Percentiles rank a stretch among this genome's conserved stretches.
Conservation (phyloP, 2,797 vertebrate species). For the Cheirogaleus major region DNA sequence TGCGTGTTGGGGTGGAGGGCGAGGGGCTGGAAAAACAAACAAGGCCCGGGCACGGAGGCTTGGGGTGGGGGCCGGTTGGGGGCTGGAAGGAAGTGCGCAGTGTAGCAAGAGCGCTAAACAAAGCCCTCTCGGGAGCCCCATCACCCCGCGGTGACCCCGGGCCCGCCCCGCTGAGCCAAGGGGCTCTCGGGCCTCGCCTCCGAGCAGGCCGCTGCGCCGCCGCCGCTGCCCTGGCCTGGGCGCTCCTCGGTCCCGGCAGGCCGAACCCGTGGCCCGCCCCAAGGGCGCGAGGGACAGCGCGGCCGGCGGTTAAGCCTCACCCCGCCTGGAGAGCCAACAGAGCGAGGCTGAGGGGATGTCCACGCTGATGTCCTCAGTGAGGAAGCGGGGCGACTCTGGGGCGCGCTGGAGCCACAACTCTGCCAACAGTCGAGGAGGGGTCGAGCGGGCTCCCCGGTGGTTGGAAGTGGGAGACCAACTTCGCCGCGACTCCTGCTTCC, state of each 20-base stretch:
- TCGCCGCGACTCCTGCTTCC: conserved; percentile 73
- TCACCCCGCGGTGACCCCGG: conserved; percentile 94
- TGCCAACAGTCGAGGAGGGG: neutral
- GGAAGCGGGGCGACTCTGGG: neutral
- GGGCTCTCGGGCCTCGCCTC: conserved; percentile 91
- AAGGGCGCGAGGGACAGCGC: neutral
- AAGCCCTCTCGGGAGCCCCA: conserved; percentile 89
- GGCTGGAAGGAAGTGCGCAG: conserved; percentile 94
- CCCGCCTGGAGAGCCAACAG: neutral
- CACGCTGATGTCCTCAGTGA: neutral
- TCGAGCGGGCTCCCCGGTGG: neutral
- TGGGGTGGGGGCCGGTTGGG: conserved; percentile 65
- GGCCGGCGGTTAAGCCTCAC: neutral
- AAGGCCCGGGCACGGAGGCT: conserved; percentile 81
- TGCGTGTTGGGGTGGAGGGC: conserved; percentile 90
- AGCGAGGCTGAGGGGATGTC: neutral
- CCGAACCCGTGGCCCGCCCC: neutral
- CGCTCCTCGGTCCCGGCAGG: neutral
- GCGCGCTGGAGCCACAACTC: neutral
- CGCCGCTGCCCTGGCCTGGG: neutral
- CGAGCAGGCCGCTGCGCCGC: conserved; percentile 88
- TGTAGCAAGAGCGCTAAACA: conserved; percentile 89
- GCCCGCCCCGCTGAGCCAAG: conserved; percentile 83
- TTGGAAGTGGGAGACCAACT: conserved; percentile 68
- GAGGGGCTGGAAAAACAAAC: conserved; percentile 95